These are phyloP conservation scores for Catocala nupta DNA, from an alignment of 2,888 invertebrate species.

Conservation along the genomic window DNA sequence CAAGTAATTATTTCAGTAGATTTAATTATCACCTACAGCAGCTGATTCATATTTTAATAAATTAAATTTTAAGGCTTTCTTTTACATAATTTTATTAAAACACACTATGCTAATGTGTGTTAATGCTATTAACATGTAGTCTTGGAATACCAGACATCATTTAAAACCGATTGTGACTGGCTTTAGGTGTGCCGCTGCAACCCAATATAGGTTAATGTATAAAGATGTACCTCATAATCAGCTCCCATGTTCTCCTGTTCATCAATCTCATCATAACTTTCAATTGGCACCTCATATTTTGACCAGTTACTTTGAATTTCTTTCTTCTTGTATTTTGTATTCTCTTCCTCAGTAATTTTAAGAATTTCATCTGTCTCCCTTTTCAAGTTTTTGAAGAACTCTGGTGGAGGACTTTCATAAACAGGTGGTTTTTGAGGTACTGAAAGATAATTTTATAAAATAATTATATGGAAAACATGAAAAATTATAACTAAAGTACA, in stretches of 20 bases:
- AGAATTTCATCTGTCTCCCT: constrained; percentile 81
- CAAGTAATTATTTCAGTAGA: too few relatives aligned
- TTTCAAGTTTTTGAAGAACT: constrained; percentile 77
- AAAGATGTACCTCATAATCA: constrained; percentile 76
- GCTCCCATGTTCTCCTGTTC: constrained; percentile 80
- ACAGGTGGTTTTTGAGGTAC: constrained; percentile 67
- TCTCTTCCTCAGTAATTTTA: constrained; percentile 80
- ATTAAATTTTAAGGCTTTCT: too few relatives aligned
- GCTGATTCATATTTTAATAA: too few relatives aligned
- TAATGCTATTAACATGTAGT: too few relatives aligned
- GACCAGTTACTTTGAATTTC: constrained; percentile 84
- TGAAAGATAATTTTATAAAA: constrained; percentile 8
- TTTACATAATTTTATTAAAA: too few relatives aligned
- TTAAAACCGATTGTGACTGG: too few relatives aligned
- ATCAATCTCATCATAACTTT: constrained; percentile 80
- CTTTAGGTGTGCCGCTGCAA: too few relatives aligned
- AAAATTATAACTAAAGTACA: neutral
- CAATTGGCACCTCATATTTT: constrained; percentile 83
- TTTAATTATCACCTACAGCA: too few relatives aligned
- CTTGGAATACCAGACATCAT: too few relatives aligned
- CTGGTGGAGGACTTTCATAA: constrained; percentile 74
- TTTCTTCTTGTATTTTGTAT: constrained; percentile 80
- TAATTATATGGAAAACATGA: too few relatives aligned
- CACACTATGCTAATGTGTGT: too few relatives aligned
- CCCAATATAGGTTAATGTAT: neutral